These are phyloP conservation scores for Neosalanx taihuensis DNA, from an alignment of 2,797 vertebrate species.

Conservation along the genomic window DNA sequence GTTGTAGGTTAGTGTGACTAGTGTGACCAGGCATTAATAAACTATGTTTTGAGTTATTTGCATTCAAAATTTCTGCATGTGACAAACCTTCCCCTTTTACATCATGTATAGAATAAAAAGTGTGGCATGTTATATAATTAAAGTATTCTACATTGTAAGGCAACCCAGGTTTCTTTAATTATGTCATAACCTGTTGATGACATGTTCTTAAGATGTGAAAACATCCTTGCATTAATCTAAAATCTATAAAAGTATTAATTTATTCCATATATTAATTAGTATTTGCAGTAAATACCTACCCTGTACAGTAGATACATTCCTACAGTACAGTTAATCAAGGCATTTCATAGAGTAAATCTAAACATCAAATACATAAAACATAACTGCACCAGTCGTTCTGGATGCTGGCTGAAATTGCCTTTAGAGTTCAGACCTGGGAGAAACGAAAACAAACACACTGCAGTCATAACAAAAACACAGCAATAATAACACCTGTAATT, in stretches of 20 bases:
- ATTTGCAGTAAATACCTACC: slow-evolving; percentile 22
- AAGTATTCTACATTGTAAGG: slow-evolving; percentile 41
- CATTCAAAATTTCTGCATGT: slow-evolving; percentile 16
- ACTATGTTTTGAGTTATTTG: not conserved
- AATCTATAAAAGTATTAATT: not conserved
- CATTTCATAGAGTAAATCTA: slow-evolving; percentile 44
- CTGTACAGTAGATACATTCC: no score
- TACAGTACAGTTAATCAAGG: slow-evolving; percentile 14
- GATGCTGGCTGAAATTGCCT: slow-evolving; percentile 45
- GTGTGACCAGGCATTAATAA: not conserved
- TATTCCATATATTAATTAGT: slow-evolving; percentile 12
- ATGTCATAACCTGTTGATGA: slow-evolving; percentile 24
- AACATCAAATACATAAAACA: slow-evolving; percentile 48
- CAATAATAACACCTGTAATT: no score
- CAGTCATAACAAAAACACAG: not conserved
- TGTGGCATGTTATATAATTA: slow-evolving; percentile 21
- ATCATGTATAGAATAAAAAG: slow-evolving; percentile 36
- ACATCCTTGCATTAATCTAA: slow-evolving; percentile 11
- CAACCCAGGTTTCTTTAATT: slow-evolving; percentile 46
- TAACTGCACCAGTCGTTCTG: slow-evolving; percentile 45
- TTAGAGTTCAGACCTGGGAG: slow-evolving; percentile 70
- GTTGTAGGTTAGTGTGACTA: not conserved
- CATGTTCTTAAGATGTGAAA: slow-evolving; percentile 24
- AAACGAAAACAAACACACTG: not conserved
- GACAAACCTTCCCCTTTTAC: slow-evolving; percentile 26